Evolutionary conservation across 2,113 vertebrate genomes (phyloP), one percentile per base, ranked within the genome.

Genomic region (Nymphicus hollandicus): DNA sequence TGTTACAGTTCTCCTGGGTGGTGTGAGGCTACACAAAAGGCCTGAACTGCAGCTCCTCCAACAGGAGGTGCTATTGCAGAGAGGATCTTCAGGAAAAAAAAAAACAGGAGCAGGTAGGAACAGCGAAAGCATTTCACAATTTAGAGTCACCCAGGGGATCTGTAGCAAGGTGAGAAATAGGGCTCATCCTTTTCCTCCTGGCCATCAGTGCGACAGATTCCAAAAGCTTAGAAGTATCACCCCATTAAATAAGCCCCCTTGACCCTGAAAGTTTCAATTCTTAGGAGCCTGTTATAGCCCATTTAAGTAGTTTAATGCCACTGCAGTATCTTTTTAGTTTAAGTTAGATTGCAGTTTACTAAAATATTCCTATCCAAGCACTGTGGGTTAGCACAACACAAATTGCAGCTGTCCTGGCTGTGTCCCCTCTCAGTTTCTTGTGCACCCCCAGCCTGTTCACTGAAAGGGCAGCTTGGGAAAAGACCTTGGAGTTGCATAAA

Each of bases 321-420:
- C 17, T 23, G 0, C 2, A 18, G 19, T 63, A 20, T 71, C 23
- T 82, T 77, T 69, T 25, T 12, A 25, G 16, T 93, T 82, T 56
- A 41, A 69, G 23, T 49, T 56, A 49, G 17, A 43, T 35, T 25
- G 11, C 25, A n/a, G 15, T 70, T 90, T 47, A 35, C n/a, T 82
- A 22, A 85, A 69, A 58, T 49, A 12, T 4, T 49, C 7, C 5
- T 13, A 25, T 9, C 7, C 46, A 43, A n/a, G 25, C 0, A 0
- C 20, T 37, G 6, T 61, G 44, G 9, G 14, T 66, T 61, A 47
- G 46, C 63, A 47, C 37, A 76, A 43, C 13, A 35, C 11, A 31
- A 60, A 33, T 18, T 58, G 43, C 14, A 70, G 33, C 63, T 86
- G 29, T 37, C 39, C 49, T 3, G 3, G 13, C 39, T 60, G 6